Evolutionary conservation across 2,113 vertebrate genomes (phyloP).

Genomic region (Oncorhynchus kisutch): DNA sequence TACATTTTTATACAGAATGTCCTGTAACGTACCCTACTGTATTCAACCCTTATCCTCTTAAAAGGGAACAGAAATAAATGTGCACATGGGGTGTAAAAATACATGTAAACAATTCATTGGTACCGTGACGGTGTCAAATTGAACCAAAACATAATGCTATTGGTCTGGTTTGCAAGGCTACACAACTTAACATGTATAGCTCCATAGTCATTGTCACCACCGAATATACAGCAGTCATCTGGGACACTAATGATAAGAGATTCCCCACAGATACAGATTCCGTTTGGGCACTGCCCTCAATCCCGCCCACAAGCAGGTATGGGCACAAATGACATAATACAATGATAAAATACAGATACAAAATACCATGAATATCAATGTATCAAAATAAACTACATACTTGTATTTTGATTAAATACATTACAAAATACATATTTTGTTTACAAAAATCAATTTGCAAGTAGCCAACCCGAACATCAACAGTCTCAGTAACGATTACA

Average conservation of each 20-base stretch:
- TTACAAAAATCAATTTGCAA: too few relatives aligned
- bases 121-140: background rate
- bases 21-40: too few relatives aligned
- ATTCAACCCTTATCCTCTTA: too few relatives aligned
- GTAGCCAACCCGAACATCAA: too few relatives aligned
- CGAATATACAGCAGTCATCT: constrained; percentile 19
- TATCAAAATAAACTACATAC: too few relatives aligned
- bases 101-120: background rate
- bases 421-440: too few relatives aligned
- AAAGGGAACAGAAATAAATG: constrained; percentile 4
- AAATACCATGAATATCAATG: too few relatives aligned
- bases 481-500: too few relatives aligned
- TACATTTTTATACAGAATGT: background rate
- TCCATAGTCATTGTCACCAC: background rate
- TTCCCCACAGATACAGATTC: background rate
- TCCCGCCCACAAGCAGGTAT: background rate
- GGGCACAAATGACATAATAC: too few relatives aligned
- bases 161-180: background rate
- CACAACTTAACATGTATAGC: constrained; percentile 1
- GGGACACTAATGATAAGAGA: constrained; percentile 22
- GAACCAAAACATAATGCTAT: constrained; percentile 7
- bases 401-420: too few relatives aligned
- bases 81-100: background rate
- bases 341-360: too few relatives aligned
- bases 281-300: constrained; percentile 6